Conservation (phyloP, 64 coral and sea anemone species). For the Hydrozoanthus tunicans region DNA sequence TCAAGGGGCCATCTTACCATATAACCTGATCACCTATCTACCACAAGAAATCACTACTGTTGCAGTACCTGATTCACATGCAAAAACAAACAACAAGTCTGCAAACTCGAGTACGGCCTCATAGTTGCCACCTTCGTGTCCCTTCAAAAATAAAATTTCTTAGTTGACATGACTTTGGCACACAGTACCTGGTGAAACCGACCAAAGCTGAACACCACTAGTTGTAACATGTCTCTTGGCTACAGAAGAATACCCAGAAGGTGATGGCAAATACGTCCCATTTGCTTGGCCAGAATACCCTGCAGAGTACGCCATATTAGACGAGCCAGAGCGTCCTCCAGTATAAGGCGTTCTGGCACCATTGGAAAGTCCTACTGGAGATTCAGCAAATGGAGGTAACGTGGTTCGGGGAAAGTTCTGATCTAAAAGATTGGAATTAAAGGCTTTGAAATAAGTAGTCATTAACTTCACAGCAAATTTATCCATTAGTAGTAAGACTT, state of each 20-base stretch:
- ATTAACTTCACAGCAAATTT: too few species aligned
- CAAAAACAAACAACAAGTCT: too few species aligned
- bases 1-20: too few species aligned
- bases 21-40: too few species aligned
- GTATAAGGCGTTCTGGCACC: slow-evolving; percentile 4
- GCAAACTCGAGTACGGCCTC: too few species aligned
- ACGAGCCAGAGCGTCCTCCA: slow-evolving; percentile 10
- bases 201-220: slow-evolving; percentile 37
- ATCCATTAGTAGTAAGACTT: too few species aligned
- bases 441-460: neutral
- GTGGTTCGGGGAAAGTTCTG: neutral
- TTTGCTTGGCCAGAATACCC: slow-evolving; percentile 17
- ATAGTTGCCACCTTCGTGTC: too few species aligned
- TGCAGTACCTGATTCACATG: too few species aligned
- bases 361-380: neutral
- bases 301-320: neutral
- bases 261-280: slow-evolving; percentile 3
- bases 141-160: neutral
- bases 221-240: neutral
- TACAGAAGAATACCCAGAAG: neutral
- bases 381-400: neutral
- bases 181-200: slow-evolving; percentile 26
- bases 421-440: neutral
- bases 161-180: too few species aligned
- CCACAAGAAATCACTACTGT: too few species aligned